phyloP scores from a whole-genome alignment of 2,797 vertebrate species.

The Acrossocheilus fasciatus region DNA sequence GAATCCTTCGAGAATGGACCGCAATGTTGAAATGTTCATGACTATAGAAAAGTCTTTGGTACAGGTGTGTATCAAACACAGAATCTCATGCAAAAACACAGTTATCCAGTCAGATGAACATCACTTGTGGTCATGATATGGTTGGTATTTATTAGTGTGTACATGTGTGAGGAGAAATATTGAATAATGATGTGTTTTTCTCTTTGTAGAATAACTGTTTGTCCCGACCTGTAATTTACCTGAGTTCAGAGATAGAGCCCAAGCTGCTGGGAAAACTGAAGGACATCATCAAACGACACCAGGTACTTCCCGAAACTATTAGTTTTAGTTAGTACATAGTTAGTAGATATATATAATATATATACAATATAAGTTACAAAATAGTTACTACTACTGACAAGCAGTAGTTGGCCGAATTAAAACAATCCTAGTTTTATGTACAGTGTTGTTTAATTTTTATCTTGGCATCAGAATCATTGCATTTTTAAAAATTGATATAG shows the following conservation, averaged over 20 bases:
- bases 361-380: no score
- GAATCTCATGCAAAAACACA: background rate
- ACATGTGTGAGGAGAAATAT: background rate
- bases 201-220: slow-evolving; percentile 91
- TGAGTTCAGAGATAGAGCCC: slow-evolving; percentile 92
- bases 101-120: background rate
- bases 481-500: background rate
- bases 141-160: background rate
- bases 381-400: background rate
- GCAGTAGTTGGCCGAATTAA: background rate
- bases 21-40: slow-evolving; percentile 99
- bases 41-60: slow-evolving; percentile 96
- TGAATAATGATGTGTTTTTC: slow-evolving; percentile 18
- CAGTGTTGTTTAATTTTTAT: background rate
- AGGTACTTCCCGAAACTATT: slow-evolving; percentile 75
- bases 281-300: slow-evolving; percentile 96
- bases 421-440: background rate
- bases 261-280: slow-evolving; percentile 96
- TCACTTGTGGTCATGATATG: background rate
- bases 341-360: no score
- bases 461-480: background rate
- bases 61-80: slow-evolving; percentile 79
- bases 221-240: slow-evolving; percentile 91
- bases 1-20: slow-evolving; percentile 97
- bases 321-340: background rate